phyloP scores from a whole-genome alignment of 2,113 vertebrate genomes.

The Passer montanus region DNA sequence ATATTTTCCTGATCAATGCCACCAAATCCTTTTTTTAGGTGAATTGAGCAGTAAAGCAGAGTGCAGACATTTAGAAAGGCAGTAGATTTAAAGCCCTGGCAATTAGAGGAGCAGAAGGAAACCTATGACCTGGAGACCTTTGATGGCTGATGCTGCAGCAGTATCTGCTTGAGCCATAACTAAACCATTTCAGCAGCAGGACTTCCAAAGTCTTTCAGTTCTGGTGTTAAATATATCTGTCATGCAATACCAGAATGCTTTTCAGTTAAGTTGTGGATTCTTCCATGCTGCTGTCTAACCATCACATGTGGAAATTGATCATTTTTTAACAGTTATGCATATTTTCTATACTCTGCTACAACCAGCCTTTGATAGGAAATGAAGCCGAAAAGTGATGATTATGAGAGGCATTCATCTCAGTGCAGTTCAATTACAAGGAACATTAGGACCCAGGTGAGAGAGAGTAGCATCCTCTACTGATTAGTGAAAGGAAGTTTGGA shows the following conservation, averaged over 20 bases:
- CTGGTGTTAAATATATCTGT: neutral
- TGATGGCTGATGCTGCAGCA: slow-evolving; percentile 4
- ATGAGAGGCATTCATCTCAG: slow-evolving; percentile 42
- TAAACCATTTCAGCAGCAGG: neutral
- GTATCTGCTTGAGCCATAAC: neutral
- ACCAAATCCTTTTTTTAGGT: neutral
- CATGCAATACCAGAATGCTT: neutral
- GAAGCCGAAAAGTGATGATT: slow-evolving; percentile 23
- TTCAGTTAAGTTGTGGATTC: neutral
- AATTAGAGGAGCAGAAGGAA: neutral
- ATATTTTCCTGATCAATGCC: slow-evolving; percentile 13
- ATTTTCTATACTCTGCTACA: neutral
- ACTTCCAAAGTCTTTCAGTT: neutral
- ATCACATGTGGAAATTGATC: slow-evolving; percentile 5
- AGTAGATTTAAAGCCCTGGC: neutral
- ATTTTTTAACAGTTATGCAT: slow-evolving; percentile 4
- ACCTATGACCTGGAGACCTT: neutral
- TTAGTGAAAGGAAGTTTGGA: slow-evolving; percentile 31
- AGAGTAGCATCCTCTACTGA: slow-evolving; percentile 49
- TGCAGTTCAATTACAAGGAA: slow-evolving; percentile 4
- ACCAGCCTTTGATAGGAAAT: slow-evolving; percentile 23
- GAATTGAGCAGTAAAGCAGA: neutral
- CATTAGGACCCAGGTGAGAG: slow-evolving; percentile 35
- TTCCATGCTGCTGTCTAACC: neutral
- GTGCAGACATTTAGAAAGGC: neutral